Conservation (phyloP, 37 sponge, comb jelly and placozoan genomes). For the Ephydatia muelleri region DNA sequence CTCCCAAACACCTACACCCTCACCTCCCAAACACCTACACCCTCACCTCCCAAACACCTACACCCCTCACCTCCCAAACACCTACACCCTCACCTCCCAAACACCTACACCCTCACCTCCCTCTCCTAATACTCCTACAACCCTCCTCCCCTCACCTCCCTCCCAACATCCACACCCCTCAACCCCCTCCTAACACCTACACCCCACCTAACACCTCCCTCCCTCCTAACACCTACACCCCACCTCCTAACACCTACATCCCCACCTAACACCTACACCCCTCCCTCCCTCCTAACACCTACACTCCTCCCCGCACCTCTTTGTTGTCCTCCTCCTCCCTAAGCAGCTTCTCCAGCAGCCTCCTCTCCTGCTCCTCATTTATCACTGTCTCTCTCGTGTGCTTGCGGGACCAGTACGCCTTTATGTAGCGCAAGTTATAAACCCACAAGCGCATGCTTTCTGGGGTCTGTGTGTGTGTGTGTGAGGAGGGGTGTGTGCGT, state of each 20-base stretch:
- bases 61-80: neutral
- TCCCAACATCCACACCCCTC: neutral
- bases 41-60: neutral
- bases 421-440: slow-evolving; percentile 58
- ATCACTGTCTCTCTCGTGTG: slow-evolving; percentile 69
- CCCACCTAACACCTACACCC: neutral
- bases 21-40: slow-evolving; percentile 13
- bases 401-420: slow-evolving; percentile 76
- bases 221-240: neutral
- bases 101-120: too few species aligned
- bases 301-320: too few species aligned
- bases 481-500: too few species aligned
- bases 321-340: slow-evolving; percentile 35
- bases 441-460: slow-evolving; percentile 71
- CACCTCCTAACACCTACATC: neutral
- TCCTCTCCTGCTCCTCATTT: slow-evolving; percentile 68
- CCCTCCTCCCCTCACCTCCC: neutral
- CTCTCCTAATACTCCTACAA: neutral
- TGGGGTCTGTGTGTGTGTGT: slow-evolving; percentile 52
- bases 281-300: too few species aligned
- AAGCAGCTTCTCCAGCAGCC: slow-evolving; percentile 46
- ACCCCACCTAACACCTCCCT: slow-evolving; percentile 26
- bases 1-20: neutral
- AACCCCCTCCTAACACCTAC: neutral
- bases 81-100: neutral